Conservation (phyloP, 2,888 invertebrate species). For the Stegana nigrithorax region DNA sequence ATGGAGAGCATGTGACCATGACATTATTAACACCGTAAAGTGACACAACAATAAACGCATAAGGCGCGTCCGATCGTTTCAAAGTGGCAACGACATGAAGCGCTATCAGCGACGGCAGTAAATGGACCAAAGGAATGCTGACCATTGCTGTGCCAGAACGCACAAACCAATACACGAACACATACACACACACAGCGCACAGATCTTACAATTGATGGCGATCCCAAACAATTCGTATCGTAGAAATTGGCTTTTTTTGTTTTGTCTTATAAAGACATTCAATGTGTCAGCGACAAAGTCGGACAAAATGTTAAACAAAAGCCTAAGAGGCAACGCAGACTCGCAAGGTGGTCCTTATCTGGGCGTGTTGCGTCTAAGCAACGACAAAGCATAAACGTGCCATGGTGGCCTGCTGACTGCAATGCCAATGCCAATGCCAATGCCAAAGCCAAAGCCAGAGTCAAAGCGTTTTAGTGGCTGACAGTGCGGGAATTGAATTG, state of each 20-base stretch:
- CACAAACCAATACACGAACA: neutral
- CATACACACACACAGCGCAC: neutral
- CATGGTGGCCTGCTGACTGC: too few relatives aligned
- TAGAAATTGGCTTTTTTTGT: neutral
- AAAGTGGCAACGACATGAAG: neutral
- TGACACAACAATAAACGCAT: conserved; percentile 18
- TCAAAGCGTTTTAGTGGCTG: too few relatives aligned
- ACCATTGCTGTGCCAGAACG: neutral
- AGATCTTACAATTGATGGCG: neutral
- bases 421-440: too few relatives aligned
- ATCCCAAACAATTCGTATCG: neutral
- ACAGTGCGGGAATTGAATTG: conserved; percentile 19
- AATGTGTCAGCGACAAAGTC: conserved; percentile 3
- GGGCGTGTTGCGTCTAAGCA: too few relatives aligned
- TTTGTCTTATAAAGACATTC: conserved; percentile 14
- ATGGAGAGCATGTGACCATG: conserved; percentile 8
- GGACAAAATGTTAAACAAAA: too few relatives aligned
- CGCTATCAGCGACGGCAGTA: neutral
- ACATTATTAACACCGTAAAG: conserved; percentile 20
- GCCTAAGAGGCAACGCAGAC: neutral
- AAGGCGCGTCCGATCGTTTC: neutral
- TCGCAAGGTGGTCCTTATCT: conserved; percentile 22
- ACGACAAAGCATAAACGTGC: too few relatives aligned
- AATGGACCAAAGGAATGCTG: conserved; percentile 5
- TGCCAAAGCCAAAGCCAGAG: too few relatives aligned